A percentile compares a stretch with the other conserved stretches of the same genome.
Evolutionary conservation across 2,888 invertebrate species (phyloP).

Genomic region (Aleiodes alternator): DNA sequence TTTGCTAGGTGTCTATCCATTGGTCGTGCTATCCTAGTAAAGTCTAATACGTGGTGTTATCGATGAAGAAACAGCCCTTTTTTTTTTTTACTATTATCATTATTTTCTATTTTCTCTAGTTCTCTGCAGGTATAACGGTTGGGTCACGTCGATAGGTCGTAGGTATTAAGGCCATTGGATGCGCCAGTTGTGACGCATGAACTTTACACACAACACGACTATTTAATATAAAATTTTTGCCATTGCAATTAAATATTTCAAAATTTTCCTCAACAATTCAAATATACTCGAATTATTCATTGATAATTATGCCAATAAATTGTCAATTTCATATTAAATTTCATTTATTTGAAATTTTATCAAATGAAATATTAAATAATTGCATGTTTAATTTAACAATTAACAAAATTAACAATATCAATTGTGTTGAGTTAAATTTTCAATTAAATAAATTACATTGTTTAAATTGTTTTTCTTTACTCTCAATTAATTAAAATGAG

Average conservation of each 20-base stretch:
- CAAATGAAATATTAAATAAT: too few species aligned
- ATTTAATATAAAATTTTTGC: not conserved
- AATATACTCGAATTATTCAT: not conserved
- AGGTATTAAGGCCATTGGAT: slow-evolving; percentile 58
- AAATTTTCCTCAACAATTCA: not conserved
- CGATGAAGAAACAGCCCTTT: slow-evolving; percentile 26
- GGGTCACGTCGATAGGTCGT: slow-evolving; percentile 56
- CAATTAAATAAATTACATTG: too few species aligned
- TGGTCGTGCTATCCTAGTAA: not conserved
- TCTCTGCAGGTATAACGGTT: slow-evolving; percentile 37
- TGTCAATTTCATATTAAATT: too few species aligned
- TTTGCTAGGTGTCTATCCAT: not conserved
- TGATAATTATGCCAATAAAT: too few species aligned
- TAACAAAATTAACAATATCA: too few species aligned
- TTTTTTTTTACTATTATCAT: not conserved
- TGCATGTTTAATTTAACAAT: too few species aligned
- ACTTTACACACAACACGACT: slow-evolving; percentile 7
- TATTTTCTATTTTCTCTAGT: too few species aligned
- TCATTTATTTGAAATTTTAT: too few species aligned
- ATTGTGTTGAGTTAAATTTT: too few species aligned
- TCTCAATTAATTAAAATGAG: not conserved
- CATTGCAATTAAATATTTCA: not conserved
- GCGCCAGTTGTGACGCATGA: slow-evolving; percentile 41
- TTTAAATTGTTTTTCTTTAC: too few species aligned
- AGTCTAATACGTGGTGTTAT: slow-evolving; percentile 27